These are phyloP conservation scores for Notarius quadriscutis DNA, from an alignment of 2,113 vertebrate species.

Conservation along the genomic window DNA sequence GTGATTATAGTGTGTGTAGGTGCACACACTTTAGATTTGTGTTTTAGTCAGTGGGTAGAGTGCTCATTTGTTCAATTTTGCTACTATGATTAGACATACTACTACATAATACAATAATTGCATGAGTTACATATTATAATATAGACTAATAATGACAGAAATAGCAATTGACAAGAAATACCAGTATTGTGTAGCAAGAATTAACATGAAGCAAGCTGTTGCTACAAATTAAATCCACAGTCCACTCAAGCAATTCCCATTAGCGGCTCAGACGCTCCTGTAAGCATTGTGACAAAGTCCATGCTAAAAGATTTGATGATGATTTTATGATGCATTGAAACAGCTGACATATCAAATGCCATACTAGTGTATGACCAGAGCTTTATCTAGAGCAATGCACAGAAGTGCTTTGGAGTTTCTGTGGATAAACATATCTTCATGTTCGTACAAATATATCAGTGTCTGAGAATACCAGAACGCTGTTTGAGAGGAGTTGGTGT, in stretches of 20 bases:
- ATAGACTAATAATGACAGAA: slow-evolving; percentile 8
- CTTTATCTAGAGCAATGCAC: neutral
- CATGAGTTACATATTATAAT: neutral
- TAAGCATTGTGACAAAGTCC: neutral
- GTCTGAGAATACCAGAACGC: neutral
- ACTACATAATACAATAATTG: neutral
- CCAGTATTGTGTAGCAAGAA: neutral
- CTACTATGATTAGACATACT: neutral
- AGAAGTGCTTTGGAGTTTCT: neutral
- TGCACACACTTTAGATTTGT: neutral
- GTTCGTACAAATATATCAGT: neutral
- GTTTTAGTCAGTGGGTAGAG: neutral
- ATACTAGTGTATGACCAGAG: neutral
- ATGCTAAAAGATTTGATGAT: neutral
- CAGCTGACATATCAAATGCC: slow-evolving; percentile 11
- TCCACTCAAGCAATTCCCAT: neutral
- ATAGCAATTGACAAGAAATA: neutral
- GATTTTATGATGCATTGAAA: neutral
- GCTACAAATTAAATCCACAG: neutral
- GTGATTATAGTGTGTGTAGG: neutral
- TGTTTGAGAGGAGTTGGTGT: neutral
- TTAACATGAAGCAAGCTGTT: neutral
- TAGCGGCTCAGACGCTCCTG: neutral
- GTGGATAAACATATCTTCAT: neutral
- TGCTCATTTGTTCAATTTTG: neutral